Evolutionary conservation across 2,888 invertebrate species (phyloP).

Genomic region (Myopa tessellatipennis): DNA sequence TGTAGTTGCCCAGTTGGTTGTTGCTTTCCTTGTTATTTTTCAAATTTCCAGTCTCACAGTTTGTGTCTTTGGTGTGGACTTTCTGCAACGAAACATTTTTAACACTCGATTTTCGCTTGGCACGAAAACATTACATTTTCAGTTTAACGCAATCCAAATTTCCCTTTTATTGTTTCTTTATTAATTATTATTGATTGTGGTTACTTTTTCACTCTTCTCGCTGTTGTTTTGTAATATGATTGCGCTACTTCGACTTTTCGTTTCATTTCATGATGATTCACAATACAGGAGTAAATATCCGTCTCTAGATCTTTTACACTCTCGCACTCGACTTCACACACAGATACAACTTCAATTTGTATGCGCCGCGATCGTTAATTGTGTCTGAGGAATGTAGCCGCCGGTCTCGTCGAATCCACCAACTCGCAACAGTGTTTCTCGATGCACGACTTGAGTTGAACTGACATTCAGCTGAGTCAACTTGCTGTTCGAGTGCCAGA

Average conservation of each 20-base stretch:
- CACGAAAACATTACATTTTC: background rate
- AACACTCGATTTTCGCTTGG: constrained; percentile 2
- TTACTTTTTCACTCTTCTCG: constrained; percentile 33
- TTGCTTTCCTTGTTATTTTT: constrained; percentile 3
- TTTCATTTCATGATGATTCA: constrained; percentile 49
- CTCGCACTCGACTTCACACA: background rate
- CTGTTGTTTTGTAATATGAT: constrained; percentile 36
- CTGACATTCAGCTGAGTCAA: constrained; percentile 6
- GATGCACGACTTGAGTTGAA: constrained; percentile 27
- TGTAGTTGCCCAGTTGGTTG: background rate
- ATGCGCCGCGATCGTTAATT: constrained; percentile 24
- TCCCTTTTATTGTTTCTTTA: constrained; percentile 8
- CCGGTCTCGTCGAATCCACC: background rate
- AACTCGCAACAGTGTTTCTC: constrained; percentile 14
- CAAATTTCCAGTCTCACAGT: background rate
- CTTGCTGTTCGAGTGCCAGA: background rate
- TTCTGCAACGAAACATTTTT: background rate
- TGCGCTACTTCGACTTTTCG: constrained; percentile 34
- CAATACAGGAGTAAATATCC: constrained; percentile 40
- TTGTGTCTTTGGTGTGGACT: background rate
- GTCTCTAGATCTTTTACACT: constrained; percentile 14
- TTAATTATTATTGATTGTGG: constrained; percentile 25
- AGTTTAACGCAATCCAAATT: background rate
- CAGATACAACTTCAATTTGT: constrained; percentile 22
- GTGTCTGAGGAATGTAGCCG: constrained; percentile 19